Evolutionary conservation across 2,113 vertebrate species (phyloP).

Genomic region (Solea solea): DNA sequence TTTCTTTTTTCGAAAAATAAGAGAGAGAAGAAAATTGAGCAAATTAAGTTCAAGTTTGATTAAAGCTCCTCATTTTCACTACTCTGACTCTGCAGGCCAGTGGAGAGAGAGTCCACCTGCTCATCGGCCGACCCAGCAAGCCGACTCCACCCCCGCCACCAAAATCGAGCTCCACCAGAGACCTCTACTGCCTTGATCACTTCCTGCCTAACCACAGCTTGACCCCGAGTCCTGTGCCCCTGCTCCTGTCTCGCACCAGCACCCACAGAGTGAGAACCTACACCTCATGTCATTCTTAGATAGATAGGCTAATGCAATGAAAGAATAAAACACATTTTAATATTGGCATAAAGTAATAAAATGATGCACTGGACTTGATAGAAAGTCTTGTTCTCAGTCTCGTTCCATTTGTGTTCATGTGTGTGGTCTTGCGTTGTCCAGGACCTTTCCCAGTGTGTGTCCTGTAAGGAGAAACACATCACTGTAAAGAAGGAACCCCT

Average conservation of each 20-base stretch:
- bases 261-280: conserved; percentile 77
- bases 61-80: conserved; percentile 30
- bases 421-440: conserved; percentile 54
- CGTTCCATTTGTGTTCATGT: background rate
- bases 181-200: conserved; percentile 86
- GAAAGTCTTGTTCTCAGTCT: too few species aligned
- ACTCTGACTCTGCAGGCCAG: conserved; percentile 85
- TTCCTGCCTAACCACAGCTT: conserved; percentile 89
- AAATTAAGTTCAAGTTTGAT: background rate
- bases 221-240: conserved; percentile 76
- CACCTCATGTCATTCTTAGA: background rate
- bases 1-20: background rate
- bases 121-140: conserved; percentile 89
- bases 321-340: too few species aligned
- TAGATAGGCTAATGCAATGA: too few species aligned
- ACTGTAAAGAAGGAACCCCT: conserved; percentile 95
- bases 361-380: too few species aligned
- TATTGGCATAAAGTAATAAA: too few species aligned
- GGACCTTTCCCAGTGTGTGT: conserved; percentile 96
- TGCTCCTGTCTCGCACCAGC: conserved; percentile 77
- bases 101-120: conserved; percentile 91
- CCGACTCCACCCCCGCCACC: conserved; percentile 81
- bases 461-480: conserved; percentile 97
- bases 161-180: conserved; percentile 84
- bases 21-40: background rate